A percentile compares a stretch with the other conserved stretches of the same genome.
Conservation (phyloP, 2,888 invertebrate genomes). For the Pristionchus japonicus region DNA sequence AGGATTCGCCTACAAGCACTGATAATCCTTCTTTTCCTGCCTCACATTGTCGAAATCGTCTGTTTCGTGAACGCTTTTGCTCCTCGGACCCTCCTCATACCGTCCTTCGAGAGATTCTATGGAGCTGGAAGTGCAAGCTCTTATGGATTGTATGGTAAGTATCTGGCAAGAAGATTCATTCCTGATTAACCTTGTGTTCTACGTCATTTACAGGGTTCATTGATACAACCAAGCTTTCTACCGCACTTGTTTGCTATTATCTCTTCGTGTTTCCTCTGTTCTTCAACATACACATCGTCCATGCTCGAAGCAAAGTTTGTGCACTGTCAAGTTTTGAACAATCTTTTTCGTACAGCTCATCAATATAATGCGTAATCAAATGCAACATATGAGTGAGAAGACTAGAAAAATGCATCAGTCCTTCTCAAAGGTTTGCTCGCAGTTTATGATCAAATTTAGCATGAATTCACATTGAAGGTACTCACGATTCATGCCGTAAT, state of each 20-base stretch:
- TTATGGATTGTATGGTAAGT: not conserved
- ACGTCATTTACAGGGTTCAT: not conserved
- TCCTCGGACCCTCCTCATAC: not conserved
- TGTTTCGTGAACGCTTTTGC: not conserved
- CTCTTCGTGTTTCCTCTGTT: not conserved
- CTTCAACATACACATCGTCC: not conserved
- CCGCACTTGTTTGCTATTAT: not conserved
- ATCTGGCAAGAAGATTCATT: not conserved
- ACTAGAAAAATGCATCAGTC: not conserved
- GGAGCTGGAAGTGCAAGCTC: not conserved
- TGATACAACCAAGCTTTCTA: not conserved
- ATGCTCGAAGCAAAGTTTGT: not conserved
- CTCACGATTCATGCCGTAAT: not conserved
- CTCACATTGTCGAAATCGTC: not conserved
- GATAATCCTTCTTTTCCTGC: not conserved
- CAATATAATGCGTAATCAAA: not conserved
- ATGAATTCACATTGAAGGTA: not conserved
- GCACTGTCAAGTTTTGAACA: not conserved
- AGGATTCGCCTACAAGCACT: not conserved
- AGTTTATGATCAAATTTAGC: no score
- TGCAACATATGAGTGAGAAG: not conserved
- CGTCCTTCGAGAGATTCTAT: not conserved
- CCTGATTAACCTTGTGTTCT: no score
- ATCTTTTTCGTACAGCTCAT: not conserved
- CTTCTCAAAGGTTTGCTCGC: not conserved